Evolutionary conservation across 2,797 vertebrate species (phyloP).

Genomic region (Cheirogaleus major): DNA sequence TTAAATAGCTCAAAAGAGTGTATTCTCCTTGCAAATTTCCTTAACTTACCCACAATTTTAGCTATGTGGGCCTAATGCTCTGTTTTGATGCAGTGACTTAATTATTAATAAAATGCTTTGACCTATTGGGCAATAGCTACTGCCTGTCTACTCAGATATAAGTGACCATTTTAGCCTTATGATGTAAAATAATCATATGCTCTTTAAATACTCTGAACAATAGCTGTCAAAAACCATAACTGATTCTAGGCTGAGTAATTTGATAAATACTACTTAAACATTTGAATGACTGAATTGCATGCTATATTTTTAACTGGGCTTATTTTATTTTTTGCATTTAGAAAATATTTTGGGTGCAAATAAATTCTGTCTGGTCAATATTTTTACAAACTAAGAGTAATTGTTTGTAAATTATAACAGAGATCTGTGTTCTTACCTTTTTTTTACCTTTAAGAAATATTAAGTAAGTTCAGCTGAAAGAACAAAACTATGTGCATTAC

Average conservation of each 20-base stretch:
- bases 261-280: background rate
- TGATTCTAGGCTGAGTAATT: background rate
- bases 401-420: background rate
- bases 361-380: background rate
- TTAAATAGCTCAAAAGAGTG: constrained; percentile 64
- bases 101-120: background rate
- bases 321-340: constrained; percentile 22
- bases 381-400: background rate
- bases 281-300: background rate
- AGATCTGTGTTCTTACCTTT: background rate
- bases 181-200: background rate
- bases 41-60: constrained; percentile 26
- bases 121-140: background rate
- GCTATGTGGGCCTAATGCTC: background rate
- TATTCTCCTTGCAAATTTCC: constrained; percentile 41
- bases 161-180: background rate
- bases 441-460: background rate
- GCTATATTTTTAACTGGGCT: background rate
- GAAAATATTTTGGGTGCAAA: background rate
- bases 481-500: background rate
- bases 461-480: background rate
- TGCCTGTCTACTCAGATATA: background rate
- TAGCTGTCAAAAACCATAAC: background rate
- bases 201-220: background rate
- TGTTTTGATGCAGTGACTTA: background rate